Conservation (phyloP, 2,113 vertebrate genomes). For the Capreolus pygargus region DNA sequence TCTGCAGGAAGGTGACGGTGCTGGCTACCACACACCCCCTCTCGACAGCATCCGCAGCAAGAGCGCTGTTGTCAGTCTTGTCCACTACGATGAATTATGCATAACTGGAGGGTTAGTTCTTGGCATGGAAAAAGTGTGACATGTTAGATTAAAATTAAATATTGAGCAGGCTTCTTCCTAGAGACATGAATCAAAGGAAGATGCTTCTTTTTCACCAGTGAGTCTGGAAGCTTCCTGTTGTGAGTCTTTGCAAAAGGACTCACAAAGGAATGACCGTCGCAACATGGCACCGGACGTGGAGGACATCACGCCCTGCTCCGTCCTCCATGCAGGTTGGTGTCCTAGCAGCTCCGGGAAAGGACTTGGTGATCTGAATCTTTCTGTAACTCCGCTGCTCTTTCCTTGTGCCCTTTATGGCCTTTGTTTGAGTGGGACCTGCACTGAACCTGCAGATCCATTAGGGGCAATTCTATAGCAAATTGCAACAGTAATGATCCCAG, state of each 20-base stretch:
- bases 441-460: neutral
- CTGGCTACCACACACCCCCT: rapidly evolving
- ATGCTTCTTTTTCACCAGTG: neutral
- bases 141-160: constrained; percentile 59
- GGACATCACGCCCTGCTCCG: rapidly evolving
- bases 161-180: constrained; percentile 52
- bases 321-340: neutral
- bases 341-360: neutral
- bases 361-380: too few species aligned
- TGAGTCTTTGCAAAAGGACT: neutral
- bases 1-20: neutral
- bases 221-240: neutral
- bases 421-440: neutral
- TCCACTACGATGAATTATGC: constrained; percentile 43
- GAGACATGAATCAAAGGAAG: constrained; percentile 49
- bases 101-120: constrained; percentile 4
- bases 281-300: rapidly evolving
- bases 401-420: neutral
- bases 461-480: neutral
- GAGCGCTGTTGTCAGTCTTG: neutral
- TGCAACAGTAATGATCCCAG: neutral
- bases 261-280: neutral
- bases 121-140: constrained; percentile 44
- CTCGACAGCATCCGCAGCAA: neutral
- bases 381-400: neutral